Conservation (phyloP, 2,888 invertebrate species). For the Caenorhabditis doughertyi region DNA sequence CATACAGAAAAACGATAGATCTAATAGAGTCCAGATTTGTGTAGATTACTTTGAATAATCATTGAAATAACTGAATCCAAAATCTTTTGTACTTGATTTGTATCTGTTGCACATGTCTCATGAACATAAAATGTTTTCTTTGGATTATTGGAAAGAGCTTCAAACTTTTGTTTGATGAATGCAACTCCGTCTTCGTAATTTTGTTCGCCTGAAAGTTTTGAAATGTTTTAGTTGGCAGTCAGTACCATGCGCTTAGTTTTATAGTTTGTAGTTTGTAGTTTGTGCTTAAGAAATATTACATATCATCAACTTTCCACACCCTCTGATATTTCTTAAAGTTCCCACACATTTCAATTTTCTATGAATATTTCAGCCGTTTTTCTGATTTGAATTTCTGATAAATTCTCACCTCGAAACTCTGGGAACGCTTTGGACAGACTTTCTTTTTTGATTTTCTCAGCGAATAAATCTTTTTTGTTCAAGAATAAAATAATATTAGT, state of each 20-base stretch:
- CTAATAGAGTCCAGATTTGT: conserved; percentile 81
- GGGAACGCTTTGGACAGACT: conserved; percentile 77
- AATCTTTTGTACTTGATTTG: conserved; percentile 79
- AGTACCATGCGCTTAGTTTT: too few species aligned
- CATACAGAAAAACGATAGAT: conserved; percentile 11
- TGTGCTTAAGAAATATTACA: too few species aligned
- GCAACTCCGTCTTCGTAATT: conserved; percentile 76
- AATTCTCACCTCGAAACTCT: conserved; percentile 78
- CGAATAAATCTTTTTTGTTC: conserved; percentile 81
- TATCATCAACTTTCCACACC: too few species aligned
- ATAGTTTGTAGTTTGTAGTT: too few species aligned
- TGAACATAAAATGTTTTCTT: conserved; percentile 78
- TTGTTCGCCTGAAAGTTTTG: conserved; percentile 75
- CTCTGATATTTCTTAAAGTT: too few species aligned
- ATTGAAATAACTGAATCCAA: conserved; percentile 81
- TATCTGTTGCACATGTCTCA: conserved; percentile 82
- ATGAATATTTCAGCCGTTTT: too few species aligned
- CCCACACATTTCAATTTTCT: too few species aligned
- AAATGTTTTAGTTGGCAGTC: background rate
- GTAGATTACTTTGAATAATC: conserved; percentile 81
- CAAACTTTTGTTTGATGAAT: conserved; percentile 78
- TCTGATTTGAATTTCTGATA: too few species aligned
- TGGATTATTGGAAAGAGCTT: conserved; percentile 75
- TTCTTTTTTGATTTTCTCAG: conserved; percentile 76
- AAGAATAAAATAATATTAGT: conserved; percentile 81